Evolutionary conservation across 2,113 vertebrate species (phyloP).

Genomic region (Hypanus sabinus): DNA sequence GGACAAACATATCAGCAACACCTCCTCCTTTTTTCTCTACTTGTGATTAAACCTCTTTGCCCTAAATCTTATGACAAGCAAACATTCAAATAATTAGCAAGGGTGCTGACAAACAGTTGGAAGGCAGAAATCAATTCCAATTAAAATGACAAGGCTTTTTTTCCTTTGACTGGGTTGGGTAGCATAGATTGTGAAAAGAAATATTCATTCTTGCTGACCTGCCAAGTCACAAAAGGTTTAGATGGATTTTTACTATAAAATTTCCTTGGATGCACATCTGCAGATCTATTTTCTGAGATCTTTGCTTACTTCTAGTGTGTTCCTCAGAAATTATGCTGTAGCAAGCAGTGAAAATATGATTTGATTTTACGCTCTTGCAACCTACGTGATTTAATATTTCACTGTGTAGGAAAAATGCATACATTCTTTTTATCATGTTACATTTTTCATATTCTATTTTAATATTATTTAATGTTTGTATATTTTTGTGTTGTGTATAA

Average conservation of each 20-base stretch:
- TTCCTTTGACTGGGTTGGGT: conserved; percentile 39
- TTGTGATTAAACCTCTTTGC: conserved; percentile 50
- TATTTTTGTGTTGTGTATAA: not conserved
- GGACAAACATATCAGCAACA: conserved; percentile 53
- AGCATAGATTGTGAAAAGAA: conserved; percentile 42
- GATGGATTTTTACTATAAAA: no score
- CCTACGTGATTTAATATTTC: not conserved
- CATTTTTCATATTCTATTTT: not conserved
- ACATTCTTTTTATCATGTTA: not conserved
- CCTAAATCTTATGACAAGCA: conserved; percentile 49
- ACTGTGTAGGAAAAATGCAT: not conserved
- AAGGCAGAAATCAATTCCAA: conserved; percentile 48
- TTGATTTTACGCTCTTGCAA: not conserved
- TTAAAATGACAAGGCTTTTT: not conserved
- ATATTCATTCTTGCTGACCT: not conserved
- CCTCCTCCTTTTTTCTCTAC: conserved; percentile 51
- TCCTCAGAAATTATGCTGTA: not conserved
- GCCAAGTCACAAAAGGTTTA: not conserved
- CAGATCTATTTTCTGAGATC: not conserved
- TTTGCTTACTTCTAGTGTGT: not conserved
- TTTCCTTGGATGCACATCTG: not conserved
- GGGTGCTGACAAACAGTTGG: conserved; percentile 48
- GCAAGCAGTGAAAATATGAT: not conserved
- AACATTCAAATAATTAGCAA: conserved; percentile 49
- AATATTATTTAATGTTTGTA: not conserved